Conservation (phyloP, 2,888 invertebrate species). For the Alloplasta piceator region DNA sequence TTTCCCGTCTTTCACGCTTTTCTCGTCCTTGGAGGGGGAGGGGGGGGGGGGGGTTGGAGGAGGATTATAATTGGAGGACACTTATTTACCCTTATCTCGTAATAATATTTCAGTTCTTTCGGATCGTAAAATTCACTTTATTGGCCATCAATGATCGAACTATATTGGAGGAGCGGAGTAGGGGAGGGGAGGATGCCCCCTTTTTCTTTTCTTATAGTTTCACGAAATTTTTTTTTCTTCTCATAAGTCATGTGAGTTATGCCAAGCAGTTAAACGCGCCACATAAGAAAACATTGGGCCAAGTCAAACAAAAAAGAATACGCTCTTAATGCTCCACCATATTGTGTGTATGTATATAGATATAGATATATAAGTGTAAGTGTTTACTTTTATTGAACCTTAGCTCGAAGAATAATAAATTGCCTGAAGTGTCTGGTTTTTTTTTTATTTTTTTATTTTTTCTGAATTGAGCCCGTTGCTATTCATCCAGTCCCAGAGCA, state of each 20-base stretch:
- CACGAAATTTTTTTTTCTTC: conserved; percentile 45
- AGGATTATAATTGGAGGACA: conserved; percentile 16
- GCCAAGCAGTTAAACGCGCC: conserved; percentile 12
- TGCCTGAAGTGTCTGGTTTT: conserved; percentile 2
- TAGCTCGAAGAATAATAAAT: conserved; percentile 29
- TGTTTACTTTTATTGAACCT: conserved; percentile 26
- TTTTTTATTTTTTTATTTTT: background rate
- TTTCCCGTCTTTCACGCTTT: too few relatives aligned
- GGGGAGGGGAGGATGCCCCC: too few relatives aligned
- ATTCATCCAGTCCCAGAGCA: too few relatives aligned
- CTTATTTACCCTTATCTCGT: conserved; percentile 19
- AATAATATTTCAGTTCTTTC: conserved; percentile 13
- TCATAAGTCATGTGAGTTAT: conserved; percentile 25
- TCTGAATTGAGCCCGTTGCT: too few relatives aligned
- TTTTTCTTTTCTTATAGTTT: conserved; percentile 20
- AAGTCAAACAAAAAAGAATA: conserved; percentile 33
- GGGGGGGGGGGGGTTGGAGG: too few relatives aligned
- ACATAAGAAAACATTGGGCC: conserved; percentile 4
- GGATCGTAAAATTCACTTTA: conserved; percentile 56
- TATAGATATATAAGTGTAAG: background rate
- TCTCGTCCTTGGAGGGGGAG: conserved; percentile 34
- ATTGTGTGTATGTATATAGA: conserved; percentile 17
- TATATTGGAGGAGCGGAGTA: background rate
- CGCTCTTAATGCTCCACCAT: conserved; percentile 9
- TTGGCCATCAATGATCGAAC: conserved; percentile 40